Base-by-base conservation (phyloP, 2,888 invertebrate species). In the Erynnis tages region DNA sequence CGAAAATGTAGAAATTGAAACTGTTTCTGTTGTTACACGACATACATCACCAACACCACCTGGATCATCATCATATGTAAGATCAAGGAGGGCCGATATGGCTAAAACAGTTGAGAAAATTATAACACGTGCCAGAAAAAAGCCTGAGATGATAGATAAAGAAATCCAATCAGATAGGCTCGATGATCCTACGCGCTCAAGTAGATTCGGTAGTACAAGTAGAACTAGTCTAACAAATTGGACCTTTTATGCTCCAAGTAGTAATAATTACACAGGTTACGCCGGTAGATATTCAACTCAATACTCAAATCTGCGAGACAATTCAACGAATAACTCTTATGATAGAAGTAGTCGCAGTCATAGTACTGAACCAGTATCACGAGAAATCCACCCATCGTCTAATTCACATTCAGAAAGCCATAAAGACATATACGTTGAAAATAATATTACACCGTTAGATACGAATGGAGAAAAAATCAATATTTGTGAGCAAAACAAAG, bases 1-100 rank as follows among this genome's bases (percentile, higher is more conserved):
- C 48, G 71, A 76, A 48, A 64, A 63, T 19, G 65, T 73, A 64
- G 80, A 79, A 46, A 73, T 69, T 60, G 86, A 85, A 71, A 83
- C 92, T 2, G 74, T 96, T 2, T 90, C 90, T 2, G 92, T 95
- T 44, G 90, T 94, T 2, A 94, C 94, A 0, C 90, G 96, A 54
- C 93, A 93, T 19, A 96, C 96, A 0, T 96, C 96, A 11, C 96
- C 96, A 0, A 94, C 94, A 0, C 93, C 94, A 2, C 93, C 94
- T 0, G 92, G 93, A 0, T 91, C 93, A 0, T 89, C 91, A 0
- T 81, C 86, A 23, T 93, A 93, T 58, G 82, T 93, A 6, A 87
- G 94, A 58, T 91, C 91, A 16, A 91, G 94, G 62, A 90, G 95
- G 70, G 92, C 93, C 0, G 95, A 95, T 61, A 91, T 94, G 67